Evolutionary conservation across 1,140 invertebrate genomes (phyloP).

Genomic region (Holcopasites calliopsidis): DNA sequence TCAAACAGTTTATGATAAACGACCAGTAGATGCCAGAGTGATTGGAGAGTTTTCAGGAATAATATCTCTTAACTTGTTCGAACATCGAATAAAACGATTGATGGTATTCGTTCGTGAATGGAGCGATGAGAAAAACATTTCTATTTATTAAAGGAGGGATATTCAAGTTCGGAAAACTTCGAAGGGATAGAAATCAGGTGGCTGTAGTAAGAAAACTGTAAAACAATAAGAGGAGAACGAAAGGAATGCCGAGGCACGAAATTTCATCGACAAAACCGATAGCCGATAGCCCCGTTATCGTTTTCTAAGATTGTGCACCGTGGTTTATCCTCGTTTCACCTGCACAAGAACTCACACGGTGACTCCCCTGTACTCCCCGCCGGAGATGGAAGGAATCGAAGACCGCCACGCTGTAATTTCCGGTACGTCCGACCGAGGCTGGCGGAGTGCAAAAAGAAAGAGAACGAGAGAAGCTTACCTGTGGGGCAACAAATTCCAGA

Average conservation of each 20-base stretch:
- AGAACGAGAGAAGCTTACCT: slow-evolving; percentile 19
- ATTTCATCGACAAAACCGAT: slow-evolving; percentile 50
- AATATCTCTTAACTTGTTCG: background rate
- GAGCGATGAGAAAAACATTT: too few relatives aligned
- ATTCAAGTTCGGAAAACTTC: too few relatives aligned
- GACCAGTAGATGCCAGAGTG: slow-evolving; percentile 9
- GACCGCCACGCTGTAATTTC: slow-evolving; percentile 55
- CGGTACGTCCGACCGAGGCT: slow-evolving; percentile 23
- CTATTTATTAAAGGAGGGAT: too few relatives aligned
- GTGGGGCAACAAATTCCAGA: slow-evolving; percentile 51
- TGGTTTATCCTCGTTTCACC: slow-evolving; percentile 52
- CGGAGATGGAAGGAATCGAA: slow-evolving; percentile 58
- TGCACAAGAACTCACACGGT: slow-evolving; percentile 37
- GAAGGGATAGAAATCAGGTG: background rate
- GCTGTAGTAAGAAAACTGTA: too few relatives aligned
- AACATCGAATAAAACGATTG: background rate
- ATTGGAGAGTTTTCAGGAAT: slow-evolving; percentile 1
- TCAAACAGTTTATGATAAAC: slow-evolving; percentile 32
- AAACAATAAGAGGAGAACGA: slow-evolving; percentile 23
- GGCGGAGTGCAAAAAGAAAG: slow-evolving; percentile 4
- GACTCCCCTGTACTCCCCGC: slow-evolving; percentile 33
- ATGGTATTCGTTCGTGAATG: too few relatives aligned
- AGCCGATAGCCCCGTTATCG: slow-evolving; percentile 43
- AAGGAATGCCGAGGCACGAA: slow-evolving; percentile 15
- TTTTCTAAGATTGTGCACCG: slow-evolving; percentile 41